Conservation (phyloP, 2,113 vertebrate species). For the Oncorhynchus tshawytscha region DNA sequence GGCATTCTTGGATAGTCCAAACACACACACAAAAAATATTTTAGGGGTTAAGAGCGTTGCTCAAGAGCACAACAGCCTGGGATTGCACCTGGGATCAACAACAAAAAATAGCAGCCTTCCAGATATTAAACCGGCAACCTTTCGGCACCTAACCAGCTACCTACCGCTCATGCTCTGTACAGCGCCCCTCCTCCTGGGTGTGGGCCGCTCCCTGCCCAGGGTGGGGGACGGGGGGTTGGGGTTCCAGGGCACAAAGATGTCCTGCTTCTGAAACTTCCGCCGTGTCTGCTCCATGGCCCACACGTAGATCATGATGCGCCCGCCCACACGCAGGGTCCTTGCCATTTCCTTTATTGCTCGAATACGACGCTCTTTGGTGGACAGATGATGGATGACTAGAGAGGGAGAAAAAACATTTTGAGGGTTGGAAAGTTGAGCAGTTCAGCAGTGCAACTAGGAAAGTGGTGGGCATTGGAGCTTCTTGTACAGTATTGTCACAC, state of each 20-base stretch:
- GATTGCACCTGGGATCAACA: no score
- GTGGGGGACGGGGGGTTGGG: slow-evolving; percentile 57
- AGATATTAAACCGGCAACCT: no score
- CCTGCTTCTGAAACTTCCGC: slow-evolving; percentile 81
- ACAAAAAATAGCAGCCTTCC: no score
- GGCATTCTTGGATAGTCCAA: not conserved
- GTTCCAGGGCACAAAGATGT: slow-evolving; percentile 80
- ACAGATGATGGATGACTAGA: slow-evolving; percentile 78
- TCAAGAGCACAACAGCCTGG: no score
- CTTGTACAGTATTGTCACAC: slow-evolving; percentile 15
- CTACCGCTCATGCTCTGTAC: slow-evolving; percentile 57
- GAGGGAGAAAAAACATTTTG: slow-evolving; percentile 23
- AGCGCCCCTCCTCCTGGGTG: slow-evolving; percentile 37
- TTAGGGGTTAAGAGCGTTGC: no score
- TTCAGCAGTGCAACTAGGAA: not conserved
- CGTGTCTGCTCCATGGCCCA: slow-evolving; percentile 85
- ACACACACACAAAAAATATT: no score
- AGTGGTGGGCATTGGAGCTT: not conserved
- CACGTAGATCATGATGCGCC: slow-evolving; percentile 84
- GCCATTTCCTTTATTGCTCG: slow-evolving; percentile 80
- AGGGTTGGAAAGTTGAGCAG: not conserved
- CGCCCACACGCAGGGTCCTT: slow-evolving; percentile 74
- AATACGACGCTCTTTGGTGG: slow-evolving; percentile 69
- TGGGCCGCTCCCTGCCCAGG: slow-evolving; percentile 12
- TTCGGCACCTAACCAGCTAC: no score